Percentiles rank a stretch among this genome's conserved stretches.
phyloP scores from a whole-genome alignment of 1,140 invertebrate genomes.

The Pachypsylla venusta region DNA sequence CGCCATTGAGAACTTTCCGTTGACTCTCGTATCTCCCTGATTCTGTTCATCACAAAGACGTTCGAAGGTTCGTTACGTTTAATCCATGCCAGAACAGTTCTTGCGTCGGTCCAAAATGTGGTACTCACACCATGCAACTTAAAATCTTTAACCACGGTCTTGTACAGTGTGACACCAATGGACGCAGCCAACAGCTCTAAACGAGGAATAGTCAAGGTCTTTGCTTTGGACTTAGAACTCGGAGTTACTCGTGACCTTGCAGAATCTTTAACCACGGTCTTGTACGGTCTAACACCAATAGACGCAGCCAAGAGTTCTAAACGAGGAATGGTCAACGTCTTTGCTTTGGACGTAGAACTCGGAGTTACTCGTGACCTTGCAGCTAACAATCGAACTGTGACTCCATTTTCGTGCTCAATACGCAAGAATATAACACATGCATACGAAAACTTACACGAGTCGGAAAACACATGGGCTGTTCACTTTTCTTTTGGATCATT shows the following conservation, averaged over 20 bases:
- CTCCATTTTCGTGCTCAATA: neutral
- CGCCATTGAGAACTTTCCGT: conserved; percentile 22
- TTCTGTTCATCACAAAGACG: conserved; percentile 10
- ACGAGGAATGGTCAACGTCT: conserved; percentile 7
- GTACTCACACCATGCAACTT: neutral
- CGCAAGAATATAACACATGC: conserved; percentile 1
- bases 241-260: conserved; percentile 2
- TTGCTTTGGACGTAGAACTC: neutral
- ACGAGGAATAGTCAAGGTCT: conserved; percentile 6
- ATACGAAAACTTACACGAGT: neutral
- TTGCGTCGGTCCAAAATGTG: conserved; percentile 12
- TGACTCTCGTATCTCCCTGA: conserved; percentile 9
- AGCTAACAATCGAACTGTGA: conserved; percentile 4
- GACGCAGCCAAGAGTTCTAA: conserved; percentile 11
- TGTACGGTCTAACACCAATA: neutral
- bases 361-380: conserved; percentile 2
- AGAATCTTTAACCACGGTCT: neutral
- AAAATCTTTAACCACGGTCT: neutral
- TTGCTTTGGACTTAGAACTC: neutral
- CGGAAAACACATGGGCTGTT: neutral
- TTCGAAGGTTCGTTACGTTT: conserved; percentile 3
- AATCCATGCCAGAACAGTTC: conserved; percentile 13
- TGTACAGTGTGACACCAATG: neutral
- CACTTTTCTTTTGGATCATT: neutral
- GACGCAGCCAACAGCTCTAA: conserved; percentile 10